Percentiles rank a stretch among this genome's conserved stretches.
These are phyloP conservation scores for Disparrhopalites patrizii DNA, from an alignment of 2,888 invertebrate genomes.

Conservation along the genomic window DNA sequence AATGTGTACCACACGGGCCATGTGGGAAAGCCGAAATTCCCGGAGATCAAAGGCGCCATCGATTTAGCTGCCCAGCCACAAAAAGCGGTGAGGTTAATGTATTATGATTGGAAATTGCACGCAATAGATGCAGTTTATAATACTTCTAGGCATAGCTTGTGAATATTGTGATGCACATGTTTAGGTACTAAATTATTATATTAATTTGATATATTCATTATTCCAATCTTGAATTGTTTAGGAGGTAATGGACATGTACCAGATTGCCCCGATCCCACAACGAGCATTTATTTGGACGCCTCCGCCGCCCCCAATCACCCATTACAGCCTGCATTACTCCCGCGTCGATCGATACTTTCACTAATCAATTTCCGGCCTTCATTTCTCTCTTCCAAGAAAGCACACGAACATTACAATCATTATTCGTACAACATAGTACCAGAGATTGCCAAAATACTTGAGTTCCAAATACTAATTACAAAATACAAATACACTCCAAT, in stretches of 20 bases:
- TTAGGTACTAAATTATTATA: background rate
- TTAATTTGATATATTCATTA: background rate
- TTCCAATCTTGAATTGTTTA: slow-evolving; percentile 4
- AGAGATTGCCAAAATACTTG: too few relatives aligned
- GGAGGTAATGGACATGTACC: slow-evolving; percentile 10
- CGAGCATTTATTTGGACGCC: slow-evolving; percentile 9
- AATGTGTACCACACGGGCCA: slow-evolving; percentile 34
- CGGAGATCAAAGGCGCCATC: slow-evolving; percentile 20
- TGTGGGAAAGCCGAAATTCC: slow-evolving; percentile 22
- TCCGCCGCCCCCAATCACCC: slow-evolving; percentile 11
- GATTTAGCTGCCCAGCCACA: slow-evolving; percentile 19
- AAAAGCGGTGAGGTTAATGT: slow-evolving; percentile 25
- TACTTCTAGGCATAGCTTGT: background rate
- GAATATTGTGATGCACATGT: background rate
- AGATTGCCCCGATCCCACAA: slow-evolving; percentile 19
- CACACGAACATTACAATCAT: too few relatives aligned
- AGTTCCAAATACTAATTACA: too few relatives aligned
- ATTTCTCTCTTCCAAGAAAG: too few relatives aligned
- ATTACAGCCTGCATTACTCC: slow-evolving; percentile 12
- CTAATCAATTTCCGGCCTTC: background rate
- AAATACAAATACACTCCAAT: too few relatives aligned
- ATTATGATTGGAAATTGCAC: too few relatives aligned
- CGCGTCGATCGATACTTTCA: slow-evolving; percentile 16
- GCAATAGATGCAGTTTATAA: too few relatives aligned
- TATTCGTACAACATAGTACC: too few relatives aligned